Evolutionary conservation across 2,888 invertebrate genomes (phyloP), one percentile per base, ranked within the genome.

Genomic region (Athalia circularis): DNA sequence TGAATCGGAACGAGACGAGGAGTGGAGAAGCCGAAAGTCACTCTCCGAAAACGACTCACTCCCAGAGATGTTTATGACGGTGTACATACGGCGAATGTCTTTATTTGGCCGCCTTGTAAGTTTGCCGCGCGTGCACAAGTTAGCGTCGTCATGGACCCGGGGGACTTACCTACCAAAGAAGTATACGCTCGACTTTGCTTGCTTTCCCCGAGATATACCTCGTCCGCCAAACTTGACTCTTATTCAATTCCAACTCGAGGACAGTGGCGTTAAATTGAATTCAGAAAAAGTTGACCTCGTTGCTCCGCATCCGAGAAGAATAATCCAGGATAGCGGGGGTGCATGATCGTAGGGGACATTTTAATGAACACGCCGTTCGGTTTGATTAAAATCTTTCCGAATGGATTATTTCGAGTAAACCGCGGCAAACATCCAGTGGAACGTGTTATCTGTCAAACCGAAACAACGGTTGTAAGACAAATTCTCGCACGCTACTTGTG

Each of bases 31-130:
- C 64, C 75, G 59, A 75, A 64, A 75, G 61, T 75, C 75, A 75
- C 29, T 75, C 52, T n/a, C 62, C 81, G 81, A 77, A 80, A 81
- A 81, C 80, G 80, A 64, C 80, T 82, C 81, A 80, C 80, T 81
- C 78, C 78, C 75, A 59, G 77, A 67, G 79, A 84, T 80, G 80
- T 83, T 83, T 82, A 83, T 84, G 82, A 81, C 80, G 79, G 78
- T 65, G 79, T 64, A 75, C 29, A 29, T 29, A 29, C 61, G 50
- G 77, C 77, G 77, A 78, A 82, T 80, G 79, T 82, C 83, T 84
- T 83, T 83, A 83, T 84, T 82, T 80, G 82, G 78, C 62, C 45
- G 78, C 29, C 61, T 64, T 48, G 78, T 52, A 54, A 74, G 72
- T 45, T 59, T 45, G 64, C 65, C 64, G 75, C 75, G 52, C 52